Evolutionary conservation across 2,113 vertebrate genomes (phyloP).

Genomic region (Rhinolophus sinicus): DNA sequence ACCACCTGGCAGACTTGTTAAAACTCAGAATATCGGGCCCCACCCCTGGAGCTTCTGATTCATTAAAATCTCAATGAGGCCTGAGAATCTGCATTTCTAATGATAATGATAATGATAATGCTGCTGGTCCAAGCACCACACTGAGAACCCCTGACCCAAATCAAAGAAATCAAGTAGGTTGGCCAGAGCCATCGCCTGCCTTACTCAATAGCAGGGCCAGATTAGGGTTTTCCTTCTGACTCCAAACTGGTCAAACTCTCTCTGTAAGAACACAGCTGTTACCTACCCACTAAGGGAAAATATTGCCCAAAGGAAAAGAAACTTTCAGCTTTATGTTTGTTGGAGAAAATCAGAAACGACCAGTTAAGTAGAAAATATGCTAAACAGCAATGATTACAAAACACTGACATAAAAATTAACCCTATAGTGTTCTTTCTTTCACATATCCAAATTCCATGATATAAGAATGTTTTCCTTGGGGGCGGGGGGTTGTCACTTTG

Average conservation of each 20-base stretch:
- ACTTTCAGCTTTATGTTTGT: background rate
- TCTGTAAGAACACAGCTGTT: background rate
- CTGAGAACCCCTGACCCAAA: background rate
- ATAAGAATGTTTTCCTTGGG: conserved; percentile 5
- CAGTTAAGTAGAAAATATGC: background rate
- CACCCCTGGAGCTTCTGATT: background rate
- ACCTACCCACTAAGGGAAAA: background rate
- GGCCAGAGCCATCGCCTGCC: background rate
- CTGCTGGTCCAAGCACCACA: background rate
- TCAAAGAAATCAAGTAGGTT: background rate
- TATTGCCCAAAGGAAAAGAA: background rate
- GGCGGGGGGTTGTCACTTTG: no score
- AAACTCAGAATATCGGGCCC: background rate
- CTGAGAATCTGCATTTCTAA: background rate
- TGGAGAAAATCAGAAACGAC: background rate
- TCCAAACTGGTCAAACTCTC: background rate
- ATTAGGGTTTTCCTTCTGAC: background rate
- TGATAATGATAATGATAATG: background rate
- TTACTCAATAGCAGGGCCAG: background rate
- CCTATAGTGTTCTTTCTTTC: background rate
- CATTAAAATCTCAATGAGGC: background rate
- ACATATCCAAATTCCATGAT: background rate
- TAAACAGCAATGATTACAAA: background rate
- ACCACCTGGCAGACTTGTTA: background rate
- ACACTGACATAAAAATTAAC: background rate